Conservation (phyloP, 2,113 vertebrate species). For the Dromiciops gliroides region DNA sequence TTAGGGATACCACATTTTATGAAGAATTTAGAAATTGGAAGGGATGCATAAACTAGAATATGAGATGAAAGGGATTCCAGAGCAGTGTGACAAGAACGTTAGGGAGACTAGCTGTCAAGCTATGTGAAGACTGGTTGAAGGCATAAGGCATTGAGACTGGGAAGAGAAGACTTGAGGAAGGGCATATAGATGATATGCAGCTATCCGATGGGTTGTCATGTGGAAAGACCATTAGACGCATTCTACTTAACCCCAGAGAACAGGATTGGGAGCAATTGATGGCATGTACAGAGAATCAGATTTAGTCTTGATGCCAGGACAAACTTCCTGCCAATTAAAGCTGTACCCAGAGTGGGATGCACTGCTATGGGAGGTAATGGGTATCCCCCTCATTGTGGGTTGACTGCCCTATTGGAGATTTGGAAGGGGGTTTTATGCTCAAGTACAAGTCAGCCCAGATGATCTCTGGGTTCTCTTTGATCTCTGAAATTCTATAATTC, state of each 20-base stretch:
- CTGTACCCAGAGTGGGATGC: background rate
- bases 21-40: background rate
- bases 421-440: background rate
- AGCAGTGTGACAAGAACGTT: background rate
- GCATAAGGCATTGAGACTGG: background rate
- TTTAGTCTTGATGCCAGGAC: background rate
- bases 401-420: background rate
- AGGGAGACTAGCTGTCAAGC: background rate
- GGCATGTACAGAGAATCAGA: background rate
- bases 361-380: background rate
- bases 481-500: background rate
- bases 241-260: background rate
- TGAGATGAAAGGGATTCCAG: background rate
- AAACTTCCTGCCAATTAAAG: background rate
- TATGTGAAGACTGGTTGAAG: background rate
- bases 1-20: background rate
- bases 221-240: background rate
- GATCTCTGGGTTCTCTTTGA: background rate
- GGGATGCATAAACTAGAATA: background rate
- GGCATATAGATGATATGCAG: background rate
- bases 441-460: background rate
- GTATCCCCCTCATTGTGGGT: background rate
- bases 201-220: background rate
- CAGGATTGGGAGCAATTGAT: background rate
- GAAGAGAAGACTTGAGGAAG: background rate